Evolutionary conservation across 1,140 invertebrate species (phyloP), one percentile per base, ranked within the genome.

Genomic region (Asbolus verrucosus): DNA sequence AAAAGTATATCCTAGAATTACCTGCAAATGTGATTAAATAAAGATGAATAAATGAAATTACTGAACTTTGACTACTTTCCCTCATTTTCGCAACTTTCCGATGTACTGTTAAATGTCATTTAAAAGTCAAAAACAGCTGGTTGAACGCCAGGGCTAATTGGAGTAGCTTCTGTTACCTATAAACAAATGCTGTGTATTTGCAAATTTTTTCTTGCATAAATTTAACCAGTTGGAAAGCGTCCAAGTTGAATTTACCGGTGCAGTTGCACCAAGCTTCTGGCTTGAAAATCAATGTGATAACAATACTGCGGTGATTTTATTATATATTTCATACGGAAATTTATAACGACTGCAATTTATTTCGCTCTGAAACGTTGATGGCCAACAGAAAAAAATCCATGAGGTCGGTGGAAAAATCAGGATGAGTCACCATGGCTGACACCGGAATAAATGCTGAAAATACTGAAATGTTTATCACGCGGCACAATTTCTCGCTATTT

Each of bases 381-480:
- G n/a, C n/a, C n/a, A n/a, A n/a, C n/a, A n/a, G n/a, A n/a, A n/a
- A n/a, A 8, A 27, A 3, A 27, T 8, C 24, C 3, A 8, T 27
- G 24, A 3, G 24, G 24, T 27, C 24, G 24, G 43, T 50, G 9
- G 14, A 54, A 54, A 54, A 13, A 21, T 54, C 21, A 24, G 13
- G 2, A 13, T 54, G 21, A 54, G 9, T 54, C 46, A 54, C n/a
- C 15, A 30, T 30, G 27, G 9, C 15, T 19, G 5, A 54, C 15
- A 18, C 15, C 43, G 24, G 24, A 3, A 27, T 8, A 8, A 27
- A 27, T 4, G 24, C 24, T 27, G 43, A 50, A 50, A 50, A 50
- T 50, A 50, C 19, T 21, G 43, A 50, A 50, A 50, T 50, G 43
- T 50, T 50, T 50, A 50, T 50, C 43, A 18, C 43, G n/a, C 21